These are phyloP conservation scores for Scaptomyza caliginosa DNA, from an alignment of 2,888 invertebrate genomes.

Conservation along the genomic window DNA sequence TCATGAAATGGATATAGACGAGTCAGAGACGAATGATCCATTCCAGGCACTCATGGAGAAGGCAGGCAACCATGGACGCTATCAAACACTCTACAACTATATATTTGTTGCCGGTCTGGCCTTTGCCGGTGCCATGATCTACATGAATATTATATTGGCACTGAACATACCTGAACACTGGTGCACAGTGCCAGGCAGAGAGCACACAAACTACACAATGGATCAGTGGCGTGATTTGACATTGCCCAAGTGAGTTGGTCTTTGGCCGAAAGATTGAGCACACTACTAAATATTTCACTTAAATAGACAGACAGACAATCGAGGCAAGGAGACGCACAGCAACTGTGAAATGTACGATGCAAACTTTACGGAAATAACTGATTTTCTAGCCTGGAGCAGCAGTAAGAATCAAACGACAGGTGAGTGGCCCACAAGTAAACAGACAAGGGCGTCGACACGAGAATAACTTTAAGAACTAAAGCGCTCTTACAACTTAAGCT, in stretches of 20 bases:
- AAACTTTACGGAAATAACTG: conserved; percentile 78
- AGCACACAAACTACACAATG: conserved; percentile 84
- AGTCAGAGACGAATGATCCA: conserved; percentile 80
- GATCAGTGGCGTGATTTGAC: conserved; percentile 85
- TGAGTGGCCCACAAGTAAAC: conserved; percentile 30
- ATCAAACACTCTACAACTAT: conserved; percentile 85
- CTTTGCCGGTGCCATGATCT: conserved; percentile 85
- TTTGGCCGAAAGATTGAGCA: background rate
- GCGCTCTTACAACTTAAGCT: too few species aligned
- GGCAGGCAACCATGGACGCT: conserved; percentile 85
- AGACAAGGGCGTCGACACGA: background rate
- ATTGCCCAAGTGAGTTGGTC: conserved; percentile 85
- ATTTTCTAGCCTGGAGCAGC: conserved; percentile 74
- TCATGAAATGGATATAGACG: conserved; percentile 59
- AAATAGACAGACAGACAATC: conserved; percentile 81
- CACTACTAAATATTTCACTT: background rate
- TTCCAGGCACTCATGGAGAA: conserved; percentile 85
- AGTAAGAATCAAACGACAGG: conserved; percentile 73
- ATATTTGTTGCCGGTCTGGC: conserved; percentile 85
- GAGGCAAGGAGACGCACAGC: conserved; percentile 82
- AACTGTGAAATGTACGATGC: conserved; percentile 85
- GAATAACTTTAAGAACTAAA: too few species aligned
- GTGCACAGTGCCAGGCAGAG: conserved; percentile 86
- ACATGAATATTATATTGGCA: conserved; percentile 85
- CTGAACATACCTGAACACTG: conserved; percentile 86